A percentile compares a stretch with the other conserved stretches of the same genome.
Conservation (phyloP, 1,140 invertebrate species). For the Drosophila takahashii region DNA sequence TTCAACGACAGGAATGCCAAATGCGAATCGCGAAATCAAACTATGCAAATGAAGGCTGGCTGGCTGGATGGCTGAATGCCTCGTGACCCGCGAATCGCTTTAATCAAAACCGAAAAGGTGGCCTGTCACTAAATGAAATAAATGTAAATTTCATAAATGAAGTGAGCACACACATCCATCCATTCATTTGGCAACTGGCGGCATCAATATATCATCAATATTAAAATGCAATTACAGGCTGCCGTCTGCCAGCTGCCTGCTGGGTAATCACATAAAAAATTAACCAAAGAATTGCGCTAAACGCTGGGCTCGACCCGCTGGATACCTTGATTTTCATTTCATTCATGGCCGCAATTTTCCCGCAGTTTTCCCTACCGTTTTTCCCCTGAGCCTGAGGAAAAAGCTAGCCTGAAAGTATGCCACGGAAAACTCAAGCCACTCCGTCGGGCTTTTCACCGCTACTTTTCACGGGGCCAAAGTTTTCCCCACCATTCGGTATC, state of each 20-base stretch:
- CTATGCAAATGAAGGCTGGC: constrained; percentile 46
- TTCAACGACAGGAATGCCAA: constrained; percentile 29
- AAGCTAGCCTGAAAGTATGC: constrained; percentile 36
- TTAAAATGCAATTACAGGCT: constrained; percentile 70
- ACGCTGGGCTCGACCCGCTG: constrained; percentile 30
- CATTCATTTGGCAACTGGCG: constrained; percentile 9
- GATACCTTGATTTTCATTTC: constrained; percentile 35
- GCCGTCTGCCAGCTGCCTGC: constrained; percentile 29
- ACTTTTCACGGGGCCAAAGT: constrained; percentile 18
- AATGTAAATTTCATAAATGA: constrained; percentile 78
- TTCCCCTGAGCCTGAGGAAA: neutral
- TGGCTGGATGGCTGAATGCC: neutral
- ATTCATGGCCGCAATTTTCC: neutral
- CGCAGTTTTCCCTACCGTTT: constrained; percentile 4
- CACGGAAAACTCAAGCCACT: constrained; percentile 34
- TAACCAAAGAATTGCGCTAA: constrained; percentile 41
- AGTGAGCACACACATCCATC: constrained; percentile 42
- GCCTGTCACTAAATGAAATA: constrained; percentile 65
- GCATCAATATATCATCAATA: constrained; percentile 68
- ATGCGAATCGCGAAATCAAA: constrained; percentile 43
- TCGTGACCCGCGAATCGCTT: constrained; percentile 24
- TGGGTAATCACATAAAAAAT: constrained; percentile 39
- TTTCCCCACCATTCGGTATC: constrained; percentile 30
- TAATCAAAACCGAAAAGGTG: constrained; percentile 63
- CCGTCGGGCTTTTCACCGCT: constrained; percentile 6